Conservation (phyloP, 1,140 invertebrate genomes). For the Hyles vespertilio region DNA sequence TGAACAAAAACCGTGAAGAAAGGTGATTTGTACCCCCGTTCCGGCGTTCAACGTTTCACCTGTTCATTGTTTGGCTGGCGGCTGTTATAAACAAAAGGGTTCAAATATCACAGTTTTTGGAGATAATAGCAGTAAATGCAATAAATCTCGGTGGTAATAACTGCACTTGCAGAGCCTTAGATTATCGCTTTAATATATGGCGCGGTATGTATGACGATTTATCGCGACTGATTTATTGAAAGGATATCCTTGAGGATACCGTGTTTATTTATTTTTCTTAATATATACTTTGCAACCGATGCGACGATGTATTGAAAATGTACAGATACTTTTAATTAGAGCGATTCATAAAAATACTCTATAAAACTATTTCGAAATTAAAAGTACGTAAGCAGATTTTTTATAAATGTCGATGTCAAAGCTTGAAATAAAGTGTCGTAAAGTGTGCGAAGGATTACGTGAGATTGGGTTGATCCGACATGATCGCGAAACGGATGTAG, state of each 20-base stretch:
- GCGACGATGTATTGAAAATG: too few species aligned
- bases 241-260: conserved; percentile 20
- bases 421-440: neutral
- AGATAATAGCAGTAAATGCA: conserved; percentile 54
- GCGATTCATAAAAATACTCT: too few species aligned
- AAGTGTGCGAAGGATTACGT: conserved; percentile 1
- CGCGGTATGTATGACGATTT: conserved; percentile 26
- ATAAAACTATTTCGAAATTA: too few species aligned
- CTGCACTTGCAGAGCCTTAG: conserved; percentile 58
- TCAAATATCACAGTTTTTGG: conserved; percentile 71
- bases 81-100: conserved; percentile 67
- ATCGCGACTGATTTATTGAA: conserved; percentile 55
- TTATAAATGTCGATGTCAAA: too few species aligned
- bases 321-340: too few species aligned
- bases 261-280: conserved; percentile 1
- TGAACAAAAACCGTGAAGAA: conserved; percentile 68
- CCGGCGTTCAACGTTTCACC: conserved; percentile 51
- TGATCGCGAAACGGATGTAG: conserved; percentile 43
- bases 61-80: conserved; percentile 65
- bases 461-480: neutral
- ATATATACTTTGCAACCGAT: too few species aligned
- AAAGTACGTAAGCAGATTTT: too few species aligned
- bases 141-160: conserved; percentile 71
- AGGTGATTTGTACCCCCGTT: conserved; percentile 46
- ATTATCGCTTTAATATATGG: conserved; percentile 50